Evolutionary conservation across 2,113 vertebrate genomes (phyloP), one percentile per base, ranked within the genome.

Genomic region (Microtus ochrogaster): DNA sequence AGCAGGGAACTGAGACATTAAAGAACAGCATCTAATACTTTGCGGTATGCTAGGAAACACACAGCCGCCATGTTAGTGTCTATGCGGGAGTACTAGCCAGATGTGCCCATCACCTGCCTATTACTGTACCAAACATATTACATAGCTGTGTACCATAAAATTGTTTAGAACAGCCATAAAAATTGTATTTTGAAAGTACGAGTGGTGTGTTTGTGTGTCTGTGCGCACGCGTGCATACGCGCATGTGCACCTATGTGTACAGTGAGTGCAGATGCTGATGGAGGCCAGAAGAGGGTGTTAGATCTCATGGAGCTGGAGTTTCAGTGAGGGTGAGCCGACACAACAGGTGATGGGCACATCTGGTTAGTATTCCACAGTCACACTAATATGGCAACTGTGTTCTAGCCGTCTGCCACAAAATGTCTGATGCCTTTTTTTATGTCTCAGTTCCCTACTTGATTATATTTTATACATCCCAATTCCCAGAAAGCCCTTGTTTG

Each of bases 11-110:
- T 41, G 58, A 77, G 44, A 66, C 0, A 77, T 22, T 22, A 77
- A 3, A 47, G 17, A 19, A 26, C 6, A 41, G 95, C 11, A 83
- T 68, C 39, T 86, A 77, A 55, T 41, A 16, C 63, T 70, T 66
- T 72, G 28, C 52, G 36, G 72, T 28, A 52, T 91, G 44, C 58
- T 44, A 36, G n/a, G 66, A 92, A 96, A 89, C 47, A 73, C 44
- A 78, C 52, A 7, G 52, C 55, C 79, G 24, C 58, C 49, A 4
- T 4, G 28, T 66, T 33, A 58, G 73, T 14, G 19, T 72, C 22
- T 94, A 63, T 4, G n/a, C 33, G 26, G 33, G 61, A 91, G 61
- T 83, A 68, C 55, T 70, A 86, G 39, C n/a, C 11, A 33, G 33
- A 36, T 7, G 39, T 73, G 47, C 5, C 5, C 2, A 0, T 21